phyloP scores from a whole-genome alignment of 2,113 vertebrate species.

The Cyanoramphus novaezelandiae region DNA sequence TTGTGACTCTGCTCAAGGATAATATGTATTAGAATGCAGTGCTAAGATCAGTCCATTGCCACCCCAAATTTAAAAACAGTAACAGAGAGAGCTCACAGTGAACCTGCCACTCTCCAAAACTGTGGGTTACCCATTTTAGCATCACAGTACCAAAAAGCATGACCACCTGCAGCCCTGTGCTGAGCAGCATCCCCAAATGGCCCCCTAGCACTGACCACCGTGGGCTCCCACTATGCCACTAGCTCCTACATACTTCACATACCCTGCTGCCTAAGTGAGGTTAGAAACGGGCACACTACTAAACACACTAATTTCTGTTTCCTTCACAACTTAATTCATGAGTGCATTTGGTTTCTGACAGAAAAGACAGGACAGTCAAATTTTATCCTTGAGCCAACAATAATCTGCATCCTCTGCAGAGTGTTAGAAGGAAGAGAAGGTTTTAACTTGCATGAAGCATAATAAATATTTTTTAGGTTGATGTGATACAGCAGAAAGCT shows the following conservation, averaged over 20 bases:
- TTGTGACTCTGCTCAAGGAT: neutral
- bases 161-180: neutral
- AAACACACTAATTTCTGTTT: neutral
- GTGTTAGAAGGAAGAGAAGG: neutral
- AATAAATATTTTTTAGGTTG: conserved; percentile 63
- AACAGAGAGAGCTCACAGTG: no score
- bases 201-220: accelerated
- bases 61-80: no score
- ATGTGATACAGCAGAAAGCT: conserved; percentile 51
- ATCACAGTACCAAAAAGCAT: no score
- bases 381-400: conserved; percentile 13
- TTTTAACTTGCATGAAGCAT: conserved; percentile 68
- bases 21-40: neutral
- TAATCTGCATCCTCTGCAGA: neutral
- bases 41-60: neutral
- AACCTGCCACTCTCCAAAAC: no score
- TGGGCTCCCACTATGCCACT: neutral
- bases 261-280: neutral
- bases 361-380: conserved; percentile 8
- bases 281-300: accelerated
- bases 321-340: neutral
- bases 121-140: no score
- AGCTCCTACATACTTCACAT: neutral
- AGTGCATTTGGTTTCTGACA: neutral
- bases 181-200: neutral